Conservation (phyloP, 2,888 invertebrate genomes). For the Stomorhina lunata region DNA sequence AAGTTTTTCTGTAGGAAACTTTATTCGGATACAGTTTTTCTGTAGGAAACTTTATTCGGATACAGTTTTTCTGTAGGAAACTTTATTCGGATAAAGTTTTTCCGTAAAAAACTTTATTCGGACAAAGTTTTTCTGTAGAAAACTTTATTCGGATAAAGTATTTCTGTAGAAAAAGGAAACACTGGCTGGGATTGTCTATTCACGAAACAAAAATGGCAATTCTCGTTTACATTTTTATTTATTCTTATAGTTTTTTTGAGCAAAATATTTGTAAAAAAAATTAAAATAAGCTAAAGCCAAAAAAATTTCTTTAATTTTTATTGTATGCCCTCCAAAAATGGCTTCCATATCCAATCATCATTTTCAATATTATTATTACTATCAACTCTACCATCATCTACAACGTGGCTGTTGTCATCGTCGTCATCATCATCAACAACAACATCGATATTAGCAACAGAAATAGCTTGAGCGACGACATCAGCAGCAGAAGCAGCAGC, state of each 20-base stretch:
- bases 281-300: background rate
- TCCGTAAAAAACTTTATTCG: too few relatives aligned
- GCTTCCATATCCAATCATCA: slow-evolving; percentile 65
- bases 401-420: background rate
- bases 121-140: too few relatives aligned
- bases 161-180: too few relatives aligned
- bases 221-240: background rate
- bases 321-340: slow-evolving; percentile 55
- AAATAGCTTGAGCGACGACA: slow-evolving; percentile 25
- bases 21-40: too few relatives aligned
- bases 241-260: background rate
- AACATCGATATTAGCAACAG: slow-evolving; percentile 27
- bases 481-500: background rate
- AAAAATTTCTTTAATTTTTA: slow-evolving; percentile 41
- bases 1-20: too few relatives aligned
- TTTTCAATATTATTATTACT: slow-evolving; percentile 60
- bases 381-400: slow-evolving; percentile 45
- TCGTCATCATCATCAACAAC: background rate
- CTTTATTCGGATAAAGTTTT: too few relatives aligned
- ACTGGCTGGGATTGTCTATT: too few relatives aligned
- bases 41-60: too few relatives aligned
- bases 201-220: too few relatives aligned
- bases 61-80: too few relatives aligned
- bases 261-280: slow-evolving; percentile 16
- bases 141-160: too few relatives aligned